Evolutionary conservation across 2,797 vertebrate genomes (phyloP).

Genomic region (Protonibea diacanthus): DNA sequence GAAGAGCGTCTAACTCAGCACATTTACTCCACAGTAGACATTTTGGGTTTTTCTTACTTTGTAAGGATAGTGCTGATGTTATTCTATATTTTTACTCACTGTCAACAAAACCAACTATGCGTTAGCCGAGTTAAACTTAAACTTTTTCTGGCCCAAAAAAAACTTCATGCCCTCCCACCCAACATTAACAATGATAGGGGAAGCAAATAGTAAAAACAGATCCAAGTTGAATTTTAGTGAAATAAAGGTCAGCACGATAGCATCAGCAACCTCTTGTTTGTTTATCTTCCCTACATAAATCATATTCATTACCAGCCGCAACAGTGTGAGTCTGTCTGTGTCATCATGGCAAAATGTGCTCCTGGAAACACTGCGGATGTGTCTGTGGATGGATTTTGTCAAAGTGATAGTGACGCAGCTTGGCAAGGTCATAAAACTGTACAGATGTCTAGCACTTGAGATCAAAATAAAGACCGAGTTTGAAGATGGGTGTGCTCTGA

Average conservation of each 20-base stretch:
- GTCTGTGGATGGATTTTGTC: too few relatives aligned
- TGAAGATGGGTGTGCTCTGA: too few relatives aligned
- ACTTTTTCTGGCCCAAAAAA: neutral
- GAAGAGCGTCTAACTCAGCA: conserved; percentile 67
- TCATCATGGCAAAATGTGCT: too few relatives aligned
- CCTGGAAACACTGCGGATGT: too few relatives aligned
- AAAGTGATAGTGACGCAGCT: too few relatives aligned
- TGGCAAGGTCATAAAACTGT: too few relatives aligned
- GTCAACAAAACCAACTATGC: neutral
- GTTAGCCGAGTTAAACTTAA: neutral
- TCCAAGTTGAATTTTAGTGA: neutral
- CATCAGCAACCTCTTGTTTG: too few relatives aligned
- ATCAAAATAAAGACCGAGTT: too few relatives aligned
- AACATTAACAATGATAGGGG: neutral
- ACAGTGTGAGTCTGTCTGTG: too few relatives aligned
- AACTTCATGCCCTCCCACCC: neutral
- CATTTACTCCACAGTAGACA: conserved; percentile 59
- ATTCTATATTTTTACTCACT: conserved; percentile 16
- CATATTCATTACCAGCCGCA: neutral
- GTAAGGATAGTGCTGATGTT: conserved; percentile 10
- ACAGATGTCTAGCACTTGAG: too few relatives aligned
- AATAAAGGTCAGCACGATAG: too few relatives aligned
- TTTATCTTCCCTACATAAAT: neutral
- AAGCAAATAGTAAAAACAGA: too few relatives aligned
- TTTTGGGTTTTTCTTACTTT: conserved; percentile 55